Evolutionary conservation across 2,797 vertebrate species (phyloP), one percentile per base, ranked within the genome.

Genomic region (Hybognathus amarus): DNA sequence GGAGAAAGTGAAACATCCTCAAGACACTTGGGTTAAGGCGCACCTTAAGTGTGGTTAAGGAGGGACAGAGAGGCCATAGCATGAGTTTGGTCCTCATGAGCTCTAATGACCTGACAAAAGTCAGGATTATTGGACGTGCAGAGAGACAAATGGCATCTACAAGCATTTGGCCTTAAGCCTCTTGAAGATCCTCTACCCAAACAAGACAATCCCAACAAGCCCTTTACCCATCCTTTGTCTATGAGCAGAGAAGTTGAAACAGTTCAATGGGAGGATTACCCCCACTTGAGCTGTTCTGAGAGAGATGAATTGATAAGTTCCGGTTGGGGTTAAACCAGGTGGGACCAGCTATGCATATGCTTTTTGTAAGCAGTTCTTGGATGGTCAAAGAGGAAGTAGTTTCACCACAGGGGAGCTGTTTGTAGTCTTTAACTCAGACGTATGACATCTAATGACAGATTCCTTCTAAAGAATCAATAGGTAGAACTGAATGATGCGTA

Each of bases 261-360:
- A 94, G 91, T 94, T 96, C 95, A 96, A 96, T 94, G 94, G 95
- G 95, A 95, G 96, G 95, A 96, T 97, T 97, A 97, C 93, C 92
- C 94, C 94, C 94, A 94, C 95, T 96, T 96, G 93, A 95, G 90
- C 92, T 93, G 94, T 91, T 94, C 94, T 96, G 93, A 95, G 92
- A 93, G 94, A 95, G 95, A 96, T 96, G 94, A 96, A 97, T 96
- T 97, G 96, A 96, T 96, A 96, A 96, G 95, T 97, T 97, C 96
- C 96, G 96, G 95, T 95, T 94, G 92, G 92, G 94, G 85, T 94
- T 95, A 94, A 93, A 93, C 91, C 90, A 92, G 93, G 95, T 93
- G 92, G 88, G 87, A 91, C 92, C 90, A 91, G 91, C 91, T 92
- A 92, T 89, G 84, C 90, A 86, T 91, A 86, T 92, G 18, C 79